Percentiles rank a stretch among this genome's conserved stretches.
Conservation (phyloP, 2,113 vertebrate species). For the Chlamydotis undulata region DNA sequence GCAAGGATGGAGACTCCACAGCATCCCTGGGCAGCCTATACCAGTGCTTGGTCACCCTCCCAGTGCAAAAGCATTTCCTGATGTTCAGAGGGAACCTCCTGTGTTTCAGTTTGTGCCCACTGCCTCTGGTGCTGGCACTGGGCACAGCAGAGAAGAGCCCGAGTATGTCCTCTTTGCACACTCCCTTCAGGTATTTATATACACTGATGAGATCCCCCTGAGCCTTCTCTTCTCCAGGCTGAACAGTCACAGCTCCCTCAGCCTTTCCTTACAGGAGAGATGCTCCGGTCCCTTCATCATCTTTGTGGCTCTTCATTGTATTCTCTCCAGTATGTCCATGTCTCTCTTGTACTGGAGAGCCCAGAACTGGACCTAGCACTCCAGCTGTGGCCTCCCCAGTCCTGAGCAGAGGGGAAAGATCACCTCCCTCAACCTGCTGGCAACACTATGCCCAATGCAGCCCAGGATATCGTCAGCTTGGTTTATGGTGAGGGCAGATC, state of each 20-base stretch:
- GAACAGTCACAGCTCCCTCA: background rate
- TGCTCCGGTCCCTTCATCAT: background rate
- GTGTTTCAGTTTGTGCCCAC: background rate
- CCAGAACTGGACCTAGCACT: background rate
- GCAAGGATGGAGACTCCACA: background rate
- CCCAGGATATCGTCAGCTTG: background rate
- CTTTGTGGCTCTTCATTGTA: too few relatives aligned
- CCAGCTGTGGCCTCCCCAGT: background rate
- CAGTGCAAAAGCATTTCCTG: background rate
- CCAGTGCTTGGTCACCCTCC: background rate
- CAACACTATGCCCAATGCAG: background rate
- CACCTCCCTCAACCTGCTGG: background rate
- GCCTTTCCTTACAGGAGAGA: background rate
- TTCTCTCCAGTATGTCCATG: background rate
- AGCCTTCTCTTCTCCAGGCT: background rate
- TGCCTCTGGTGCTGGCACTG: background rate
- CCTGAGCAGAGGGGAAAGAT: background rate
- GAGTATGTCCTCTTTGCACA: rapidly evolving
- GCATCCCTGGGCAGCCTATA: background rate
- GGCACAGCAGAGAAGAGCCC: background rate
- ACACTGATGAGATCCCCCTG: background rate
- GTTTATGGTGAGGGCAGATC: background rate
- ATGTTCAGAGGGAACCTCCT: background rate
- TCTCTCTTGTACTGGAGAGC: background rate
- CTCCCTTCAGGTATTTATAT: background rate